A percentile compares a stretch with the other conserved stretches of the same genome.
Evolutionary conservation across 2,797 vertebrate genomes (phyloP).

Genomic region (Taeniopygia guttata): DNA sequence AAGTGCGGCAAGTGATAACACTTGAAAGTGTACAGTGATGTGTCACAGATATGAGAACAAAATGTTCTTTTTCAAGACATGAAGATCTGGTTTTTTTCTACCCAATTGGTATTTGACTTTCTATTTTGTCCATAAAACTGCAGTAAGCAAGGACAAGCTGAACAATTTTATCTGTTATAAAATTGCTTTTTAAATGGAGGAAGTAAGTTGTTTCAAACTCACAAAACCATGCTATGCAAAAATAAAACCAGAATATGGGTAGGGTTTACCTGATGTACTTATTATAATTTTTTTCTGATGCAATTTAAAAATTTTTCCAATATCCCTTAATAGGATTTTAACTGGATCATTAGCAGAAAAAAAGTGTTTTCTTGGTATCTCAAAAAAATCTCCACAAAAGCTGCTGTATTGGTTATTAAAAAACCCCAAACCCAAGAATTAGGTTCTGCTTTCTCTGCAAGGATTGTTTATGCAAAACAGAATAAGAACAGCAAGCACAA

Average conservation of each 20-base stretch:
- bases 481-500: background rate
- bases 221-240: background rate
- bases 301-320: background rate
- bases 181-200: background rate
- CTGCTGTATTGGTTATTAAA: background rate
- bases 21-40: background rate
- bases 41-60: background rate
- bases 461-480: background rate
- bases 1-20: background rate
- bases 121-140: background rate
- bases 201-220: background rate
- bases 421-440: background rate
- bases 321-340: background rate
- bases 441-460: too few relatives aligned
- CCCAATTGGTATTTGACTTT: background rate
- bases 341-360: background rate
- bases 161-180: conserved; percentile 2
- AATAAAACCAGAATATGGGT: background rate
- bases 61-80: background rate
- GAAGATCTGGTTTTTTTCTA: background rate
- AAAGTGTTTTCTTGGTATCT: background rate
- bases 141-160: background rate
- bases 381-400: background rate
- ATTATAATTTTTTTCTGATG: background rate
- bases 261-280: background rate